These are phyloP conservation scores for Phyto melanocephala DNA, from an alignment of 2,888 invertebrate species.

Conservation along the genomic window DNA sequence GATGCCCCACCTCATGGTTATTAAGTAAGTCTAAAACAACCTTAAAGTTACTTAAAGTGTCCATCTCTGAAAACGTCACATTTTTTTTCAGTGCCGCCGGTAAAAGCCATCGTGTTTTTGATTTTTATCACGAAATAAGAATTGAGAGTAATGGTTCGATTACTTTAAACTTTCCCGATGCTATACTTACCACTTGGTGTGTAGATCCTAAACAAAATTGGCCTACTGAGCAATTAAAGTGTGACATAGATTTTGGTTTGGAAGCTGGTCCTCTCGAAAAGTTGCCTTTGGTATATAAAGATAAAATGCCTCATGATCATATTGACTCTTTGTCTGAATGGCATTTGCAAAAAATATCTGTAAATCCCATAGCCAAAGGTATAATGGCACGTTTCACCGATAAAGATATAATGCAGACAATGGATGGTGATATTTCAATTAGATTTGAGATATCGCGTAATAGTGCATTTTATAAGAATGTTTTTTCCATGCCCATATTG, in stretches of 20 bases:
- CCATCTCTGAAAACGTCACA: too few relatives aligned
- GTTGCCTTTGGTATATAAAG: conserved; percentile 46
- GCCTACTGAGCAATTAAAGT: conserved; percentile 75
- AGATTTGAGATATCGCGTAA: conserved; percentile 73
- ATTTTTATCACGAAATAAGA: conserved; percentile 67
- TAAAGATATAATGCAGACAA: conserved; percentile 66
- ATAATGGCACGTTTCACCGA: conserved; percentile 67
- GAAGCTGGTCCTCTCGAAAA: conserved; percentile 40
- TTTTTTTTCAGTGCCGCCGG: conserved; percentile 68
- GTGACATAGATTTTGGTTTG: conserved; percentile 73
- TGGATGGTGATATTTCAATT: conserved; percentile 72
- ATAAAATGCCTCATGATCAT: conserved; percentile 67
- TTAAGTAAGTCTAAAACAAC: conserved; percentile 69
- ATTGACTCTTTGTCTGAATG: conserved; percentile 74
- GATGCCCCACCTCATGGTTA: conserved; percentile 71
- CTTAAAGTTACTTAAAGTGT: not conserved
- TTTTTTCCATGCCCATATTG: conserved; percentile 73
- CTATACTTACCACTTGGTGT: conserved; percentile 74
- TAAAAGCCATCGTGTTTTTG: conserved; percentile 67
- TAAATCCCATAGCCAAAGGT: conserved; percentile 67
- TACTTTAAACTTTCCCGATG: conserved; percentile 69
- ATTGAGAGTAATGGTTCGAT: conserved; percentile 71
- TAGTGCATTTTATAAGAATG: conserved; percentile 71
- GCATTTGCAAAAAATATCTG: conserved; percentile 70
- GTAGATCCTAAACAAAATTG: conserved; percentile 72